These are phyloP conservation scores for Anableps anableps DNA, from an alignment of 2,797 vertebrate species.

Conservation along the genomic window DNA sequence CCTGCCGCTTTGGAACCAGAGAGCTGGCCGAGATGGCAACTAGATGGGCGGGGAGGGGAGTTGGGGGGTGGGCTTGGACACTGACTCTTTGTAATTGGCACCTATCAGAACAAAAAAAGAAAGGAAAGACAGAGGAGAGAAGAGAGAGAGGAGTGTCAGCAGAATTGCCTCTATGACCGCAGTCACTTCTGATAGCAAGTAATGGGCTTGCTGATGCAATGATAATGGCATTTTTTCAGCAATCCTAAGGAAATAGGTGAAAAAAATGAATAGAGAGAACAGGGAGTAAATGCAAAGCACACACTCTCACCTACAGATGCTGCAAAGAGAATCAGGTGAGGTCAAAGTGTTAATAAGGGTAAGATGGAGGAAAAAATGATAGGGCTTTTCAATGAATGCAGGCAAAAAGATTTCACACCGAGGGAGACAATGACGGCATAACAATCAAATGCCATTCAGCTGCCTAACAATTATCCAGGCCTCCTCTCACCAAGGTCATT, in stretches of 20 bases:
- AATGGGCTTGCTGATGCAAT: slow-evolving; percentile 68
- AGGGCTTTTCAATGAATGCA: slow-evolving; percentile 35
- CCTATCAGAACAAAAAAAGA: slow-evolving; percentile 78
- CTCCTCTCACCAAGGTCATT: slow-evolving; percentile 75
- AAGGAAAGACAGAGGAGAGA: slow-evolving; percentile 63
- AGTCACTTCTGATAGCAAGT: slow-evolving; percentile 68
- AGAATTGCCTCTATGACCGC: slow-evolving; percentile 69
- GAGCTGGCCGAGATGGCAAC: slow-evolving; percentile 77
- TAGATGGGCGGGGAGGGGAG: slow-evolving; percentile 69
- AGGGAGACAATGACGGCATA: slow-evolving; percentile 59
- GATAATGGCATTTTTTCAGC: slow-evolving; percentile 64
- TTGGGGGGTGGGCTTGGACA: slow-evolving; percentile 78
- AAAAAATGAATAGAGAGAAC: slow-evolving; percentile 44
- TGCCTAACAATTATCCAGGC: slow-evolving; percentile 53
- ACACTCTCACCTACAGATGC: slow-evolving; percentile 20
- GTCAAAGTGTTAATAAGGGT: slow-evolving; percentile 67
- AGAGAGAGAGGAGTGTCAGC: slow-evolving; percentile 79
- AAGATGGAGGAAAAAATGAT: slow-evolving; percentile 42
- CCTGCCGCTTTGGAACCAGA: slow-evolving; percentile 76
- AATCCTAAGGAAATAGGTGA: slow-evolving; percentile 52
- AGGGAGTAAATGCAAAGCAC: slow-evolving; percentile 51
- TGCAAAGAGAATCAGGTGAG: slow-evolving; percentile 10
- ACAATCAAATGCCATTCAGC: slow-evolving; percentile 66
- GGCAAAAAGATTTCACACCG: slow-evolving; percentile 51
- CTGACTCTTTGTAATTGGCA: slow-evolving; percentile 75